Conservation (phyloP, 2,888 invertebrate genomes). For the Prenolepis imparis region DNA sequence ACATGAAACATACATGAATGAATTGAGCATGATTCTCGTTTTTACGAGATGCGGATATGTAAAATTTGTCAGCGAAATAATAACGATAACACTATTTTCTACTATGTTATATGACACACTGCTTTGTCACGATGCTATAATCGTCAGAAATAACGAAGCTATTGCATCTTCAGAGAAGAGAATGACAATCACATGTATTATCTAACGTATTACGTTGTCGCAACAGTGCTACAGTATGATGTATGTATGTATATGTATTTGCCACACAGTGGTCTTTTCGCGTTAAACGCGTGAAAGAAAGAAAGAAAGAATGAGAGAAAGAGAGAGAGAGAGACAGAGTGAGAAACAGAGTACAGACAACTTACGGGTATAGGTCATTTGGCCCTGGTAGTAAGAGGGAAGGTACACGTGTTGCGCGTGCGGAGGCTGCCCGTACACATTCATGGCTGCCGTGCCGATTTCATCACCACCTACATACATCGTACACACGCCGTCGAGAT, state of each 20-base stretch:
- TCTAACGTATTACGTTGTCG: background rate
- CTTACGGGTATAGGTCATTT: conserved; percentile 93
- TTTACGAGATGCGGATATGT: conserved; percentile 18
- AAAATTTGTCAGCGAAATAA: conserved; percentile 13
- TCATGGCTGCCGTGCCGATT: conserved; percentile 87
- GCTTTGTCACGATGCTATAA: conserved; percentile 44
- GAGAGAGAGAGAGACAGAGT: conserved; percentile 58
- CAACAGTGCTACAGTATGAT: conserved; percentile 44
- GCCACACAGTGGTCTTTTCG: conserved; percentile 58
- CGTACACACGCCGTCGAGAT: conserved; percentile 76
- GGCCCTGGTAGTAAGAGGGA: conserved; percentile 94
- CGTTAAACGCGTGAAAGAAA: conserved; percentile 60
- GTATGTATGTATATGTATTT: conserved; percentile 58
- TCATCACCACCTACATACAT: conserved; percentile 86
- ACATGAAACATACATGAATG: conserved; percentile 21
- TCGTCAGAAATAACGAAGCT: conserved; percentile 48
- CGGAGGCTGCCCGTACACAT: conserved; percentile 91
- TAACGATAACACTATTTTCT: conserved; percentile 20
- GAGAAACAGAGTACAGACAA: conserved; percentile 84
- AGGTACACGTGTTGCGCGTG: conserved; percentile 93
- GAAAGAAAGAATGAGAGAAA: conserved; percentile 53
- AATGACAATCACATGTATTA: conserved; percentile 23
- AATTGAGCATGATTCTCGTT: conserved; percentile 22
- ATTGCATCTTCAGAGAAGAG: background rate
- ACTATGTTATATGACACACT: conserved; percentile 3